Base-by-base conservation (phyloP, 1,140 invertebrate genomes). In the Choristoneura fumiferana region DNA sequence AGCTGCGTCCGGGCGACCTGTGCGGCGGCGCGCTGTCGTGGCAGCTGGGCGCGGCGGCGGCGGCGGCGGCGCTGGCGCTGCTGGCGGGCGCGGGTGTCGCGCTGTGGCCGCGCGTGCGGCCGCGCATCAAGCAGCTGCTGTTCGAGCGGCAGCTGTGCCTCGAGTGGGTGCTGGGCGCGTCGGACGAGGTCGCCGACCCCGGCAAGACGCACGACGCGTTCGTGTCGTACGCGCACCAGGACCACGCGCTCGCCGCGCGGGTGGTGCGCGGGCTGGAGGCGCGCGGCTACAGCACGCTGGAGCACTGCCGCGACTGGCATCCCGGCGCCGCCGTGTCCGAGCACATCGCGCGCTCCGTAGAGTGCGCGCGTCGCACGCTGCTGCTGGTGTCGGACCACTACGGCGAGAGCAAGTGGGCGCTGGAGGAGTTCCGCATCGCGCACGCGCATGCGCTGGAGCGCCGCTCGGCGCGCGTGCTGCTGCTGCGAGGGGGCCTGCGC, bases 351-450 rank as follows among this genome's bases (percentile, higher is more conserved):
- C 89, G 92, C 10, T 95, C 94, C 0, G 94, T 98, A 0, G 90
- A 94, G 18, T 91, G 93, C n/a, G 97, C 95, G 0, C 89, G 92
- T 63, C 87, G 96, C 37, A 97, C 96, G 0, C 91, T 97, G 60
- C 92, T 97, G 0, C 90, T 97, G 0, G 73, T 97, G 0, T 96
- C 96, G 0, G 92, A 92, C 8, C 93, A 95, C 67, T 97, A 96
- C 69, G 78, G 97, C 0, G 91, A 94, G 62, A 96, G 95, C 63
- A 91, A 94, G 15, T 97, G 96, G 96, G 94, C 94, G 1, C 91
- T 92, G 69, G 91, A 95, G 85, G 96, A 97, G 78, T 97, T 97
- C 73, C 91, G 92, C 52, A 91, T 93, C 0, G 96, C 96, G 0
- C 95, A 97, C 75, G 91, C 90, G 15, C 90, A 92, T 58, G 94